Evolutionary conservation across 2,113 vertebrate genomes (phyloP).

Genomic region (Gadus chalcogrammus): DNA sequence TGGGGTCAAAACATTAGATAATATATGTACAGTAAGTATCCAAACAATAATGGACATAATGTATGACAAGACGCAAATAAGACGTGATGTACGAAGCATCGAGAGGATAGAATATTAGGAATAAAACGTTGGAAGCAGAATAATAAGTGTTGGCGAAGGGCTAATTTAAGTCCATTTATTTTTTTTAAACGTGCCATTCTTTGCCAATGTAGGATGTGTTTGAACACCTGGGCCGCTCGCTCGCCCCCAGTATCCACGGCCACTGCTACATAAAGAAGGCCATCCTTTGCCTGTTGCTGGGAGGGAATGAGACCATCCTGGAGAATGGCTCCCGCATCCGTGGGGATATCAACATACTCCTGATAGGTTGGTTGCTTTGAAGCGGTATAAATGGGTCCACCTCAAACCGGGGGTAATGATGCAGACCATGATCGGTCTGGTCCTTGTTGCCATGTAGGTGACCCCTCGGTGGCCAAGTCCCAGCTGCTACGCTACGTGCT

Average conservation of each 20-base stretch:
- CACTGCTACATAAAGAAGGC: conserved; percentile 81
- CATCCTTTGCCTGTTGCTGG: conserved; percentile 75
- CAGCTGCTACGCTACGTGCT: conserved; percentile 66
- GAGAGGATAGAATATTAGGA: too few relatives aligned
- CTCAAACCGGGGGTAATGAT: not conserved
- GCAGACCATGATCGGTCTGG: not conserved
- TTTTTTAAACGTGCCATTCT: not conserved
- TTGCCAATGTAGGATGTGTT: conserved; percentile 68
- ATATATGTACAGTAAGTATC: too few relatives aligned
- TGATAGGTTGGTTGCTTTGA: conserved; percentile 72
- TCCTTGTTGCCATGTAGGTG: conserved; percentile 27
- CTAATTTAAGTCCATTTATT: too few relatives aligned
- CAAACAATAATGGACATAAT: too few relatives aligned
- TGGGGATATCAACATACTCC: conserved; percentile 81
- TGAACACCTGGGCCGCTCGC: conserved; percentile 79
- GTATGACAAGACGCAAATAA: too few relatives aligned
- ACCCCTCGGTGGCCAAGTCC: conserved; percentile 57
- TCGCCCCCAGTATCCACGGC: conserved; percentile 76
- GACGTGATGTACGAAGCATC: too few relatives aligned
- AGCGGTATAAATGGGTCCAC: not conserved
- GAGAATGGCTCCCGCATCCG: conserved; percentile 74
- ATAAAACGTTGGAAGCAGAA: too few relatives aligned
- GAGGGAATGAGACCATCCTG: conserved; percentile 78
- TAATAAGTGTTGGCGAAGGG: too few relatives aligned
- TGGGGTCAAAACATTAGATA: too few relatives aligned